Conservation (phyloP, 2,888 invertebrate species). For the Rhopalosiphum nymphaeae region DNA sequence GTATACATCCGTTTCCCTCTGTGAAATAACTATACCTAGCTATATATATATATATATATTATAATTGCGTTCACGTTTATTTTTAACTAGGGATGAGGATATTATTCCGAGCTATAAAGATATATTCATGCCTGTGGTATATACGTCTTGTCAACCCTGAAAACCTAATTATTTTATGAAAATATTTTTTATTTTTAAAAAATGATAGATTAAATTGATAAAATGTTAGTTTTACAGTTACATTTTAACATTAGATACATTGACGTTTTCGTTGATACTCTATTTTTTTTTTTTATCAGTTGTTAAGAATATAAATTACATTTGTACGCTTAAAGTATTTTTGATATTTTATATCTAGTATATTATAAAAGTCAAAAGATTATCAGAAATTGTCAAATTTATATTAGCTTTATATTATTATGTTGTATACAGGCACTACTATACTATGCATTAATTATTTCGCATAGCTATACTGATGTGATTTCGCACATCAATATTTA, state of each 20-base stretch:
- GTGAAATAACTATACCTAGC: neutral
- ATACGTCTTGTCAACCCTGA: neutral
- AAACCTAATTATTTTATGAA: neutral
- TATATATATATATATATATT: neutral
- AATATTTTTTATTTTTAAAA: neutral
- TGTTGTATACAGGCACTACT: neutral
- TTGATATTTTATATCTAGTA: neutral
- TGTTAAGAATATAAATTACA: neutral
- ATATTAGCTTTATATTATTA: neutral
- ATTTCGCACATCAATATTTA: neutral
- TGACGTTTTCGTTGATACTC: neutral
- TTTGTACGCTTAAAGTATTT: no score
- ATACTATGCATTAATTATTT: neutral
- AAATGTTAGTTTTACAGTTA: neutral
- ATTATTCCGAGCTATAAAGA: neutral
- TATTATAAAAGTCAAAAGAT: neutral
- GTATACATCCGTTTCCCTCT: neutral
- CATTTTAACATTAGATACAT: neutral
- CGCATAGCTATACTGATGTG: neutral
- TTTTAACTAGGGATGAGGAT: neutral
- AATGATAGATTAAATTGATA: neutral
- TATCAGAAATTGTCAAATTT: neutral
- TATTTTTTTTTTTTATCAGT: neutral
- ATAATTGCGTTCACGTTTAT: neutral
- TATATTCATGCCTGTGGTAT: neutral